These are phyloP conservation scores for Anguilla marmorata DNA, from an alignment of 2,797 vertebrate genomes.

Conservation along the genomic window DNA sequence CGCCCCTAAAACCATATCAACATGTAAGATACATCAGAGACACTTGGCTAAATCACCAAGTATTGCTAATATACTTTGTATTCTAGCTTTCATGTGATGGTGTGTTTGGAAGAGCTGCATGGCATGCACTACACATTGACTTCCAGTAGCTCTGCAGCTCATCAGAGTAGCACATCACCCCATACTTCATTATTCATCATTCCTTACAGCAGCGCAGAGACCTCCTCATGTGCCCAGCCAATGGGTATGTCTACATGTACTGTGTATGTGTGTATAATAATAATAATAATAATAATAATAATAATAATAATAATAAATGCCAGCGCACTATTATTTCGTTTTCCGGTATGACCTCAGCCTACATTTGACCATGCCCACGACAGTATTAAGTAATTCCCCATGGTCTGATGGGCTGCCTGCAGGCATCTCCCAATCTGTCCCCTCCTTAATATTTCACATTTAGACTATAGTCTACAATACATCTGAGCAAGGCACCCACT, in stretches of 20 bases:
- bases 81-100: constrained; percentile 8
- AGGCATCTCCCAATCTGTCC: constrained; percentile 58
- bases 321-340: not conserved
- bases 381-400: constrained; percentile 32
- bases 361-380: not conserved
- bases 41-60: not conserved
- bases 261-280: not conserved
- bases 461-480: constrained; percentile 51
- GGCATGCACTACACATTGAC: not conserved
- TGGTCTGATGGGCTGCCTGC: constrained; percentile 44
- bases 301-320: not conserved
- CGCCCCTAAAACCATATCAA: no score
- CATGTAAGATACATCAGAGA: not conserved
- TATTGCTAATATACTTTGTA: not conserved
- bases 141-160: not conserved
- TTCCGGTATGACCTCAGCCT: not conserved
- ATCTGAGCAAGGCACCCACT: constrained; percentile 60
- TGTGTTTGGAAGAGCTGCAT: not conserved
- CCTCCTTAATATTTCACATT: constrained; percentile 53
- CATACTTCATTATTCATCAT: constrained; percentile 28
- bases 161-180: constrained; percentile 17
- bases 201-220: not conserved
- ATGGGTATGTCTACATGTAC: not conserved
- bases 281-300: not conserved
- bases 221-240: not conserved